Percentiles rank a stretch among this genome's conserved stretches.
Conservation (phyloP, 2,113 vertebrate species). For the Hippocampus guttulatus region DNA sequence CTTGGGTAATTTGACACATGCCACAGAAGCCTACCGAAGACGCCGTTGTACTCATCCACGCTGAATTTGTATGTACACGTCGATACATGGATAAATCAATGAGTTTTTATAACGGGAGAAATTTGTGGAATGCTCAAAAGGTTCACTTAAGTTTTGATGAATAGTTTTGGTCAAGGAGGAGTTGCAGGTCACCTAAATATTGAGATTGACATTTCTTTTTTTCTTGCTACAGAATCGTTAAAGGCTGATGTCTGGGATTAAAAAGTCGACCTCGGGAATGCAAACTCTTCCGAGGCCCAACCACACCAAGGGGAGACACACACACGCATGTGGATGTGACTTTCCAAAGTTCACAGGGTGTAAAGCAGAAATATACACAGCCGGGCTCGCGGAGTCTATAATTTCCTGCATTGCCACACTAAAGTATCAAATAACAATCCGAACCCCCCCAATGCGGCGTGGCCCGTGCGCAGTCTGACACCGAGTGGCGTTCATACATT, state of each 20-base stretch:
- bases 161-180: background rate
- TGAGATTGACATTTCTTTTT: constrained; percentile 71
- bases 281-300: constrained; percentile 69
- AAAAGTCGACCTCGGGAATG: constrained; percentile 64
- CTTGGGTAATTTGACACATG: background rate
- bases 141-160: background rate
- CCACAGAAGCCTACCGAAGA: background rate
- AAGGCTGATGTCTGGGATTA: constrained; percentile 59
- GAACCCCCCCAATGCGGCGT: constrained; percentile 11
- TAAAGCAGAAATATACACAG: constrained; percentile 61
- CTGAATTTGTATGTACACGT: background rate
- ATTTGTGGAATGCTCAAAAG: background rate
- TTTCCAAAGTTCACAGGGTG: constrained; percentile 61
- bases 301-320: constrained; percentile 34
- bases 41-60: background rate
- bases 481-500: constrained; percentile 83
- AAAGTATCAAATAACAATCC: constrained; percentile 51
- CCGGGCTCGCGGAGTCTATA: constrained; percentile 50
- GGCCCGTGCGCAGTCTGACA: constrained; percentile 74
- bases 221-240: constrained; percentile 73
- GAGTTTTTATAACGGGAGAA: background rate
- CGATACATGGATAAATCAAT: background rate
- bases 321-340: constrained; percentile 10
- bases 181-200: constrained; percentile 5
- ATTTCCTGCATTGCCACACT: constrained; percentile 60